Conservation (phyloP, 2,888 invertebrate species). For the Dicyrtoma fusca region DNA sequence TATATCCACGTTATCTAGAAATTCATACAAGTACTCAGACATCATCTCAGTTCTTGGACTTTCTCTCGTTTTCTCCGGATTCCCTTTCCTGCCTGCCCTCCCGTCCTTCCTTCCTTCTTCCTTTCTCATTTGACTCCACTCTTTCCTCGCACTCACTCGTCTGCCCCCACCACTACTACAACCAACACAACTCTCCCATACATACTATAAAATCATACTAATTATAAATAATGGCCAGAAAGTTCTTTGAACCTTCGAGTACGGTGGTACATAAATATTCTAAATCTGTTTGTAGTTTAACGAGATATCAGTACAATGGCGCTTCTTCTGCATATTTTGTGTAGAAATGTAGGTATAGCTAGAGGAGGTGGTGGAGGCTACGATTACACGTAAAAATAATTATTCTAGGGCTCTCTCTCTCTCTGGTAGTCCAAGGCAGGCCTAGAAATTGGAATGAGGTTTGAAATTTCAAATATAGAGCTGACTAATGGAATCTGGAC, state of each 20-base stretch:
- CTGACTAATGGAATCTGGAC: not conserved
- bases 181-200: too few species aligned
- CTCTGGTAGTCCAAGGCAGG: not conserved
- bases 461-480: constrained; percentile 3
- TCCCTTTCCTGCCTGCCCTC: too few species aligned
- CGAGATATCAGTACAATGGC: not conserved
- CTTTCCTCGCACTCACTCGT: too few species aligned
- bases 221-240: constrained; percentile 13
- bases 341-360: not conserved
- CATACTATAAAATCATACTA: constrained; percentile 4
- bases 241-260: too few species aligned
- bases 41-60: not conserved
- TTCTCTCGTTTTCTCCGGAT: not conserved
- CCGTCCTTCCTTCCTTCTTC: not conserved
- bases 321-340: not conserved
- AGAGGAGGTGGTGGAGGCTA: not conserved
- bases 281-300: not conserved
- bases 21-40: not conserved
- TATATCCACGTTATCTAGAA: too few species aligned
- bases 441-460: not conserved
- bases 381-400: too few species aligned
- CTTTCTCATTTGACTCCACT: too few species aligned
- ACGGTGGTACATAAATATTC: too few species aligned
- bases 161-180: too few species aligned
- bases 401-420: too few species aligned